Conservation (phyloP, 2,888 invertebrate species). For the Trissonchulus sp. region DNA sequence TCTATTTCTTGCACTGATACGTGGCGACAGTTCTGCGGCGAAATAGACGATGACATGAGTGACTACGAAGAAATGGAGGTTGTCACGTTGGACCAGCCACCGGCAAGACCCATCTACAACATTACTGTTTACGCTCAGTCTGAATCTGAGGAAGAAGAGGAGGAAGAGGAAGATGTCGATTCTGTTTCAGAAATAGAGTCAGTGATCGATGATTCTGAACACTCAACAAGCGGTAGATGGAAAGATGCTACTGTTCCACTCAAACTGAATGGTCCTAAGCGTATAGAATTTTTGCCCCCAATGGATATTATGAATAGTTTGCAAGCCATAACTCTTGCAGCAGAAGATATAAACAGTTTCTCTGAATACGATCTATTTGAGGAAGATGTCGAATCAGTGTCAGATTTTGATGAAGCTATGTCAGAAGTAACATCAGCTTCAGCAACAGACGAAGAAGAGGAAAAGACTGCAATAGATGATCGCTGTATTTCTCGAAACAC, state of each 20-base stretch:
- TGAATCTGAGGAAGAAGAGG: not conserved
- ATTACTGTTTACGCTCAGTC: not conserved
- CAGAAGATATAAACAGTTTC: not conserved
- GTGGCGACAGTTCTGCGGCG: conserved; percentile 21
- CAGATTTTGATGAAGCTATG: not conserved
- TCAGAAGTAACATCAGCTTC: not conserved
- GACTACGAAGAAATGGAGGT: conserved; percentile 17
- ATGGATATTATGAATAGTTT: conserved; percentile 7
- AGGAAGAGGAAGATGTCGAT: conserved; percentile 8
- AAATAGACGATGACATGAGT: not conserved
- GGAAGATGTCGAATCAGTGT: not conserved
- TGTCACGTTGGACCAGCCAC: conserved; percentile 5
- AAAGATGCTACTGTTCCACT: not conserved
- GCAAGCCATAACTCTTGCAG: not conserved
- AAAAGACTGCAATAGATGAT: not conserved
- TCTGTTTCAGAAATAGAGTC: conserved; percentile 7
- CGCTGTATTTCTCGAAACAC: no score
- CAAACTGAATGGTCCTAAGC: not conserved
- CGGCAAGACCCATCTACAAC: not conserved
- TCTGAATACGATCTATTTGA: conserved; percentile 7
- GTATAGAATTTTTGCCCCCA: conserved; percentile 12
- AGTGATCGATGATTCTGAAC: conserved; percentile 4
- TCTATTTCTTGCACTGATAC: not conserved
- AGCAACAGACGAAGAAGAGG: not conserved
- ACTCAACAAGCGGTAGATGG: not conserved